Evolutionary conservation across 2,888 invertebrate species (phyloP).

Genomic region (Ectobius pallidus): DNA sequence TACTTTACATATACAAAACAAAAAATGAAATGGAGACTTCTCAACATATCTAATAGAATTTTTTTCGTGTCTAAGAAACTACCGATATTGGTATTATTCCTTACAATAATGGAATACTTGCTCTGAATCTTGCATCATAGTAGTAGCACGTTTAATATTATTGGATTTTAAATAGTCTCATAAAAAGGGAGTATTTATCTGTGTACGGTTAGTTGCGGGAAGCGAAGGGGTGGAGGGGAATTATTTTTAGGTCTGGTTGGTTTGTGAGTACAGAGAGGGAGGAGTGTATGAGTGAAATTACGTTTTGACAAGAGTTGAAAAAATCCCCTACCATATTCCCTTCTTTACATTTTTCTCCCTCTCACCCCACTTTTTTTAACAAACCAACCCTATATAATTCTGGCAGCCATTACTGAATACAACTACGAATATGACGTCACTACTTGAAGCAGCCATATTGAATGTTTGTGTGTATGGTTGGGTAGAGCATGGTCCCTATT

Average conservation of each 20-base stretch:
- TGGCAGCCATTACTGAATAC: constrained; percentile 21
- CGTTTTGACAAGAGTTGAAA: constrained; percentile 32
- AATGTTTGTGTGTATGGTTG: constrained; percentile 7
- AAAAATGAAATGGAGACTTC: too few relatives aligned
- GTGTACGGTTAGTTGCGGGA: neutral
- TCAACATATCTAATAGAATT: too few relatives aligned
- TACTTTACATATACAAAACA: too few relatives aligned
- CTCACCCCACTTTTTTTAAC: neutral
- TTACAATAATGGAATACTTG: too few relatives aligned
- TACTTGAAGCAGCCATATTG: constrained; percentile 16
- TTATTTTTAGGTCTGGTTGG: constrained; percentile 15
- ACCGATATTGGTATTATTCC: too few relatives aligned
- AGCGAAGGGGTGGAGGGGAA: neutral
- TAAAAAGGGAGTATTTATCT: constrained; percentile 2
- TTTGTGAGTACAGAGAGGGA: neutral
- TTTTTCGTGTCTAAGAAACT: too few relatives aligned
- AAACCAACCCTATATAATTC: constrained; percentile 19
- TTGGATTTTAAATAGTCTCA: neutral
- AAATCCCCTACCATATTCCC: neutral
- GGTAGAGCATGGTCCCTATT: neutral
- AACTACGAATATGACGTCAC: constrained; percentile 7
- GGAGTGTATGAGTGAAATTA: constrained; percentile 30
- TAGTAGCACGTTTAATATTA: too few relatives aligned
- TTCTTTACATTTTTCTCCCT: neutral
- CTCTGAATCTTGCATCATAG: too few relatives aligned